Percentiles rank a stretch among this genome's conserved stretches.
Conservation (phyloP, 1,140 invertebrate genomes). For the Tetramorium parvispinum region DNA sequence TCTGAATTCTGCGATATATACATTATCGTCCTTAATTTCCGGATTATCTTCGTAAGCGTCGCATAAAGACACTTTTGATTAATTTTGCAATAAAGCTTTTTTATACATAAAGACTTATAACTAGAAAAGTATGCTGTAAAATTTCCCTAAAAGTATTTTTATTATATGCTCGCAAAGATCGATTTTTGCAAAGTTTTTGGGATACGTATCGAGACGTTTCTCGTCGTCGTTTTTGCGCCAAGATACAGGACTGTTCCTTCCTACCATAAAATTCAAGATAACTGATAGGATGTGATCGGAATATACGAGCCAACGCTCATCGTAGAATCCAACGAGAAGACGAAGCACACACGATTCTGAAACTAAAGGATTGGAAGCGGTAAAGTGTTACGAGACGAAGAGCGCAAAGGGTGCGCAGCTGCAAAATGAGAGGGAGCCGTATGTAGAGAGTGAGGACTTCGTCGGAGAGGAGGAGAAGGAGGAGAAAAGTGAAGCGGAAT, state of each 20-base stretch:
- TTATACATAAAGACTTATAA: neutral
- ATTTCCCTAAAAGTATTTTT: neutral
- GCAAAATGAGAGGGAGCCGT: conserved; percentile 11
- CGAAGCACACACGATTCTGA: conserved; percentile 12
- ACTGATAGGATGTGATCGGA: conserved; percentile 56
- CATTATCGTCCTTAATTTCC: neutral
- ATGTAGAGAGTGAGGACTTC: neutral
- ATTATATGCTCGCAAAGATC: neutral
- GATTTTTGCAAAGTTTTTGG: neutral
- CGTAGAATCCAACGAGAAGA: conserved; percentile 6
- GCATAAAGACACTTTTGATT: neutral
- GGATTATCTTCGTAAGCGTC: neutral
- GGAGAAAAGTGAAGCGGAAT: neutral
- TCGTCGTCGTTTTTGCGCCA: neutral
- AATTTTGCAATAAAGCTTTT: neutral
- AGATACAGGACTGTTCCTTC: conserved; percentile 18
- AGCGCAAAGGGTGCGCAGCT: neutral
- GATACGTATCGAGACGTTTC: conserved; percentile 4
- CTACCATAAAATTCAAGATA: conserved; percentile 38
- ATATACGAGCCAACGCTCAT: conserved; percentile 7
- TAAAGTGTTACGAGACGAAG: conserved; percentile 30
- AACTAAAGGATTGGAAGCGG: neutral
- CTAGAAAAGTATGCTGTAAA: neutral
- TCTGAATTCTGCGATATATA: neutral
- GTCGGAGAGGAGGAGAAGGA: neutral